A percentile compares a stretch with the other conserved stretches of the same genome.
phyloP scores from a whole-genome alignment of 53 echinoderm and acorn worm species.

The Zoroaster sp. region DNA sequence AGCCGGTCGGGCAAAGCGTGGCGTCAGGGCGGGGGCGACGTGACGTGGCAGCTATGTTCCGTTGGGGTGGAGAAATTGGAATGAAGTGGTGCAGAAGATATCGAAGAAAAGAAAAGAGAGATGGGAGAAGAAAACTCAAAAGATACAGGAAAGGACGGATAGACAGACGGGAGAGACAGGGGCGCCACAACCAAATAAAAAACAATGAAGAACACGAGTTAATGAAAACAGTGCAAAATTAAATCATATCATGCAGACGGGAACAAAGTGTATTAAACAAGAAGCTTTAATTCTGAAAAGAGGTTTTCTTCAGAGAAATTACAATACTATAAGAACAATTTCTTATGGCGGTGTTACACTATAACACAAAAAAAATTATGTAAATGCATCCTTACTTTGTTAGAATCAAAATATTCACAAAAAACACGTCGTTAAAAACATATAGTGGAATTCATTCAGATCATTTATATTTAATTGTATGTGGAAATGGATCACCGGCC shows the following conservation, averaged over 20 bases:
- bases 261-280: not conserved
- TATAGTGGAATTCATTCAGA: too few species aligned
- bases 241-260: not conserved
- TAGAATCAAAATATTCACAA: too few species aligned
- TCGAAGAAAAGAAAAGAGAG: not conserved
- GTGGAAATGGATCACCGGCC: too few species aligned
- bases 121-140: not conserved
- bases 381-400: too few species aligned
- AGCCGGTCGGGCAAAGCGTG: constrained; percentile 24
- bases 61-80: not conserved
- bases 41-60: not conserved
- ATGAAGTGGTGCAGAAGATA: not conserved
- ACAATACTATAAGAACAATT: too few species aligned
- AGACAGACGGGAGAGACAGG: not conserved
- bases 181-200: not conserved
- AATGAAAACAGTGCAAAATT: not conserved
- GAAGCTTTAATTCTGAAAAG: not conserved
- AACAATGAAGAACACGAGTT: not conserved
- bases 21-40: constrained; percentile 21
- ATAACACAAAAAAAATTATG: too few species aligned
- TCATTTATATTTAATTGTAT: too few species aligned
- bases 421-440: too few species aligned
- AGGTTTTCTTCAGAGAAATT: not conserved
- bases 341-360: too few species aligned
- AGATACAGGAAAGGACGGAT: not conserved